Percentiles rank a stretch among this genome's conserved stretches.
Conservation (phyloP, 2,888 invertebrate species). For the Petrolisthes manimaculis region DNA sequence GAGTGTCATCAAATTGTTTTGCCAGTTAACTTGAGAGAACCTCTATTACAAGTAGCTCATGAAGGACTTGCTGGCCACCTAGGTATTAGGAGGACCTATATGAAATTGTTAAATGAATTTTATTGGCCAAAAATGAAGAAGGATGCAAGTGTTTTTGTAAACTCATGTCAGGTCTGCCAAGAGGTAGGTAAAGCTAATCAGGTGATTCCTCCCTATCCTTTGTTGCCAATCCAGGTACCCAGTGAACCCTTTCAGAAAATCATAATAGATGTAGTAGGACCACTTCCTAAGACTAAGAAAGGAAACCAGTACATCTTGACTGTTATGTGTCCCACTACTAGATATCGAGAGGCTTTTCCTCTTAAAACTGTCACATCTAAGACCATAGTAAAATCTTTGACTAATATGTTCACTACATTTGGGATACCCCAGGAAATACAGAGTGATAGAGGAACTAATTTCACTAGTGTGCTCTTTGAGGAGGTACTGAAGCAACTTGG, state of each 20-base stretch:
- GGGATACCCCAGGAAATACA: conserved; percentile 17
- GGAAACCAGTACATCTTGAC: conserved; percentile 26
- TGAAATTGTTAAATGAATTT: neutral
- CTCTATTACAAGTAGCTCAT: neutral
- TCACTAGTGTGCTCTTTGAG: conserved; percentile 17
- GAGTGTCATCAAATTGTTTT: neutral
- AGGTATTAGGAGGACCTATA: neutral
- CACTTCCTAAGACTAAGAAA: neutral
- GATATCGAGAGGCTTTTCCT: neutral
- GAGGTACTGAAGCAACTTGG: neutral
- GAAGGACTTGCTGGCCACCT: neutral
- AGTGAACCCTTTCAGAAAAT: too few relatives aligned
- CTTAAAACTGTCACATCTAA: neutral
- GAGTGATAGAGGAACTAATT: conserved; percentile 23
- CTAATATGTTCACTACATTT: conserved; percentile 4
- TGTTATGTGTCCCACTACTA: conserved; percentile 7
- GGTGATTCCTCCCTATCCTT: too few relatives aligned
- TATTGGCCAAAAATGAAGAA: too few relatives aligned
- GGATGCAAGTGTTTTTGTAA: too few relatives aligned
- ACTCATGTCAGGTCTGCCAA: too few relatives aligned
- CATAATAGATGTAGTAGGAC: too few relatives aligned
- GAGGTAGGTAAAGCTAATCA: too few relatives aligned
- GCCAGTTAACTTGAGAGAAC: neutral
- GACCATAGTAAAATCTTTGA: conserved; percentile 4
- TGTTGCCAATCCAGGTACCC: too few relatives aligned